Percentiles rank a stretch among this genome's conserved stretches.
phyloP scores from a whole-genome alignment of 2,113 vertebrate species.

The Trichomycterus rosablanca region DNA sequence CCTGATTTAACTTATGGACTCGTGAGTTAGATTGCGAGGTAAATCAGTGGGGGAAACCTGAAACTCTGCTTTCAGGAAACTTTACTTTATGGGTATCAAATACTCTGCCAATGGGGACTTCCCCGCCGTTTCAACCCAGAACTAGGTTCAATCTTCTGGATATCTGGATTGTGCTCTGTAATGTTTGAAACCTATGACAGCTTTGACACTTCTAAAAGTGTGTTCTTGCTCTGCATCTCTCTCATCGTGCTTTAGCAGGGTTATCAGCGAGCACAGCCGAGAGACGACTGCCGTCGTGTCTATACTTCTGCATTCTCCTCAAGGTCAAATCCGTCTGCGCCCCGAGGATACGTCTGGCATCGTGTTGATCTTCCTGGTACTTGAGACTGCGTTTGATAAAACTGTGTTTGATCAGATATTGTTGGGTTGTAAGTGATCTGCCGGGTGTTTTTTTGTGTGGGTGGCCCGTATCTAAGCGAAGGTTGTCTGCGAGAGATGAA shows the following conservation, averaged over 20 bases:
- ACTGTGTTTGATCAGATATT: constrained; percentile 31
- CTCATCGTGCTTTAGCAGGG: constrained; percentile 31
- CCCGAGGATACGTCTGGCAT: constrained; percentile 31
- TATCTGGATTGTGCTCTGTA: not conserved
- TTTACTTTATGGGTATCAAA: too few relatives aligned
- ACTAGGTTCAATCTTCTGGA: not conserved
- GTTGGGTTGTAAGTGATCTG: constrained; percentile 41
- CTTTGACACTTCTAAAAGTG: not conserved
- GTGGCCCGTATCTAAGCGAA: constrained; percentile 21
- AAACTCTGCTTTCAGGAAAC: too few relatives aligned
- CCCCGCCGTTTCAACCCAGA: not conserved
- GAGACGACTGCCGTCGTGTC: not conserved
- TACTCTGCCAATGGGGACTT: not conserved
- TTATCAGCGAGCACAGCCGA: constrained; percentile 16
- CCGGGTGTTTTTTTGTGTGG: constrained; percentile 19
- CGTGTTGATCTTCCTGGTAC: constrained; percentile 37
- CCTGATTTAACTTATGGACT: too few relatives aligned
- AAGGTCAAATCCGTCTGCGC: constrained; percentile 29
- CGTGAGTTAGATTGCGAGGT: too few relatives aligned
- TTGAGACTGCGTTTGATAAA: constrained; percentile 31
- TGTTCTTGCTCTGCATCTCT: constrained; percentile 10
- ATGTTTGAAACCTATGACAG: constrained; percentile 1
- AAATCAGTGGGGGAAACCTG: too few relatives aligned
- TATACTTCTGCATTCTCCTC: constrained; percentile 15
- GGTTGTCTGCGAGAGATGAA: constrained; percentile 34